phyloP scores from a whole-genome alignment of 2,113 vertebrate genomes.

The Mus spicilegus region DNA sequence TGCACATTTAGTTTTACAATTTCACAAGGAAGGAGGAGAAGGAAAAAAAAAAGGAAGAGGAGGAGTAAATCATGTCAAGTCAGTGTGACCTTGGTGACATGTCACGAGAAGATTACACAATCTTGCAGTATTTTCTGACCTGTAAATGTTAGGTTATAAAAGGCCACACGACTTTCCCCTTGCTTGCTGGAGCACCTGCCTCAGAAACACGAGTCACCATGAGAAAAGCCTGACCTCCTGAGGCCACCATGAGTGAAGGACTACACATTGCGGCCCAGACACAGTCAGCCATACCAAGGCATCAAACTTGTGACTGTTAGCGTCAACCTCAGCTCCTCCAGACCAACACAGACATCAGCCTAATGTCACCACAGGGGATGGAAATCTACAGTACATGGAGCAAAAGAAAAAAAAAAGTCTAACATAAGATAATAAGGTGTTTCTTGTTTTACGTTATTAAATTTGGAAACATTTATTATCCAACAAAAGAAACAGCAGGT shows the following conservation, averaged over 20 bases:
- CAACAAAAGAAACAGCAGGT: neutral
- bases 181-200: neutral
- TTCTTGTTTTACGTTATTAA: constrained; percentile 1
- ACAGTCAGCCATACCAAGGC: neutral
- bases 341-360: neutral
- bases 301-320: neutral
- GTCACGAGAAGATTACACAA: neutral
- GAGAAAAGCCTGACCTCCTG: neutral
- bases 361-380: neutral
- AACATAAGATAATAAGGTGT: neutral
- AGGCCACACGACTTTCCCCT: neutral
- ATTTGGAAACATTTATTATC: constrained; percentile 5
- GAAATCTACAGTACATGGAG: neutral
- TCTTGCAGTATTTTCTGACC: neutral
- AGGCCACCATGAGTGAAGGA: neutral
- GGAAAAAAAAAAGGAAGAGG: too few relatives aligned
- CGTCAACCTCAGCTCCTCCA: neutral
- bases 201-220: neutral
- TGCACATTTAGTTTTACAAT: neutral
- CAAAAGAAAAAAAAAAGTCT: neutral
- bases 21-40: neutral
- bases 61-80: neutral
- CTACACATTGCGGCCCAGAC: neutral
- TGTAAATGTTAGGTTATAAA: neutral
- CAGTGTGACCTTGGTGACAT: neutral